A percentile compares a stretch with the other conserved stretches of the same genome.
Conservation (phyloP, 2,888 invertebrate genomes). For the Panzeria rudis region DNA sequence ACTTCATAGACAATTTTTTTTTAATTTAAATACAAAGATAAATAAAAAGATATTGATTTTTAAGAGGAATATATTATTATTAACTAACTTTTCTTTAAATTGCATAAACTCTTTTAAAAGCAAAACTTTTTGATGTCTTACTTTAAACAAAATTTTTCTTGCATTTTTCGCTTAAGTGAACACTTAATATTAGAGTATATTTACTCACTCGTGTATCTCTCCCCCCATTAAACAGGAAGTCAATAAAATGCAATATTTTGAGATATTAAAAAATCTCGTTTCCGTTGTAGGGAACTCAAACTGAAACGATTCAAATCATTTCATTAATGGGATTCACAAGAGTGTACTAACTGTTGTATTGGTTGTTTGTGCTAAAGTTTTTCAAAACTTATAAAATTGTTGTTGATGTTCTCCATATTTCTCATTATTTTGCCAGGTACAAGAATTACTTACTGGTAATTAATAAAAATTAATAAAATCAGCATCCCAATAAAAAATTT, state of each 20-base stretch:
- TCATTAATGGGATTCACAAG: no score
- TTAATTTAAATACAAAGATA: not conserved
- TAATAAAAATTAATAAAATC: no score
- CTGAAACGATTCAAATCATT: no score
- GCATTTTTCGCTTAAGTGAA: not conserved
- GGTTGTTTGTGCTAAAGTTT: no score
- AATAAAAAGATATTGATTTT: not conserved
- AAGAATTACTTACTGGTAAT: no score
- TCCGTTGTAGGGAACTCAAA: not conserved
- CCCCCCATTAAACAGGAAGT: constrained; percentile 6
- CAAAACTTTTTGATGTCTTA: not conserved
- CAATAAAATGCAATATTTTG: not conserved
- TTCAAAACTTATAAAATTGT: no score
- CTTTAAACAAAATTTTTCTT: not conserved
- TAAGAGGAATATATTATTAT: not conserved
- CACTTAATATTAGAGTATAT: not conserved
- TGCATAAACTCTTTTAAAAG: not conserved
- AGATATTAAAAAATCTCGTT: not conserved
- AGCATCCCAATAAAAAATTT: no score
- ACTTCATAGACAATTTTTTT: not conserved
- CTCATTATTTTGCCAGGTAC: no score
- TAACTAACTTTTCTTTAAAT: no score
- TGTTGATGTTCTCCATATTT: no score
- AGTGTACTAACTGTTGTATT: no score
- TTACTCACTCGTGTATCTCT: no score